Conservation (phyloP, 2,888 invertebrate species). For the Bibio marci region DNA sequence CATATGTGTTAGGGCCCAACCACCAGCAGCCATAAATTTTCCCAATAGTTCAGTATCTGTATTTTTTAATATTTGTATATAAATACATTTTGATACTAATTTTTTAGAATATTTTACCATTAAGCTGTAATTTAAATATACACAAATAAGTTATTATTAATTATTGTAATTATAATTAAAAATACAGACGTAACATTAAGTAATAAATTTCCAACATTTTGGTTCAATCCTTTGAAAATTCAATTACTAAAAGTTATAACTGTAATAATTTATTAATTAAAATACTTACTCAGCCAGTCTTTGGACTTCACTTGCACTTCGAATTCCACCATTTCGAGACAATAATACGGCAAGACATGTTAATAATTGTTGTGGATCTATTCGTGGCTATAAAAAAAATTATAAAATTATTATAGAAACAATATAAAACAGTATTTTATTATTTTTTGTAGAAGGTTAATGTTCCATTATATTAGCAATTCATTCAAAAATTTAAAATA, state of each 20-base stretch:
- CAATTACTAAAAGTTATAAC: too few species aligned
- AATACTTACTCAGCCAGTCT: constrained; percentile 64
- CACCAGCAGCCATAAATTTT: constrained; percentile 78
- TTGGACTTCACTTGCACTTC: constrained; percentile 72
- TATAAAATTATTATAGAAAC: too few species aligned
- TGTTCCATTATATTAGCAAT: too few species aligned
- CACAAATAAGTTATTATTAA: constrained; percentile 2
- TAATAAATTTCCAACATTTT: too few species aligned
- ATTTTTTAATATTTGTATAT: constrained; percentile 78
- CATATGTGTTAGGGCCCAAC: constrained; percentile 77
- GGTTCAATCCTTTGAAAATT: too few species aligned
- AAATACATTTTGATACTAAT: constrained; percentile 88
- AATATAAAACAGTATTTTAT: too few species aligned
- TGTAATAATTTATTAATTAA: constrained; percentile 11
- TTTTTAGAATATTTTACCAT: constrained; percentile 94
- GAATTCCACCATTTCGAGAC: constrained; percentile 70
- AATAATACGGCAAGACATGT: constrained; percentile 77
- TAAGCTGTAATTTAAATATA: constrained; percentile 45
- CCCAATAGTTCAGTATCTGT: constrained; percentile 69
- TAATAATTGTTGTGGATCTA: constrained; percentile 76
- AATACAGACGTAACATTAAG: constrained; percentile 1
- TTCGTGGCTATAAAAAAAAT: constrained; percentile 93
- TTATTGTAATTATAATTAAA: neutral
- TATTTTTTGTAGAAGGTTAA: too few species aligned
- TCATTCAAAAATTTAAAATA: too few species aligned